Evolutionary conservation across 2,797 vertebrate species (phyloP).

Genomic region (Danio tinwini): DNA sequence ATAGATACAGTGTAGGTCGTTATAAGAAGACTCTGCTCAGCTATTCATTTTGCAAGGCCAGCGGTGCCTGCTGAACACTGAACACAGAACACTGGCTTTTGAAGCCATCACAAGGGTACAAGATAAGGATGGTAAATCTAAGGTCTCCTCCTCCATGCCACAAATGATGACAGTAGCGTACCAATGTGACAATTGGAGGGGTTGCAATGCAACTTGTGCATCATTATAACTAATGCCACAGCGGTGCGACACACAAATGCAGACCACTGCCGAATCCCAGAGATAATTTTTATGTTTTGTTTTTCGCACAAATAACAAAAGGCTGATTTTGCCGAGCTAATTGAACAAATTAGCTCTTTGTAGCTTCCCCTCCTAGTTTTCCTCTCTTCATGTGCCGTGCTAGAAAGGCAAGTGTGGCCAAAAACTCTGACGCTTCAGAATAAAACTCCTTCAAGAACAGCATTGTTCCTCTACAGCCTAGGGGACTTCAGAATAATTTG

Average conservation of each 20-base stretch:
- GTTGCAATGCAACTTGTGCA: constrained; percentile 47
- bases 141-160: not conserved
- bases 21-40: not conserved
- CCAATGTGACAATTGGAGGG: constrained; percentile 1
- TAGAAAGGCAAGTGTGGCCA: constrained; percentile 88
- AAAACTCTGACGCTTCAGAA: constrained; percentile 83
- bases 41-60: constrained; percentile 44
- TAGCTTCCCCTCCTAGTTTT: constrained; percentile 65
- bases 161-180: not conserved
- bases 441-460: constrained; percentile 83
- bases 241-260: constrained; percentile 52
- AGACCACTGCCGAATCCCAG: constrained; percentile 86
- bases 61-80: not conserved
- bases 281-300: constrained; percentile 77
- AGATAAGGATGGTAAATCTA: constrained; percentile 5
- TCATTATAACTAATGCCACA: constrained; percentile 55
- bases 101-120: not conserved
- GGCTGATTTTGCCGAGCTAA: constrained; percentile 87
- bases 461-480: constrained; percentile 85
- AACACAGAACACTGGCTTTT: constrained; percentile 31
- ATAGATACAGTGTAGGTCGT: not conserved
- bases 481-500: constrained; percentile 79
- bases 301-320: constrained; percentile 86
- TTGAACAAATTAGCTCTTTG: constrained; percentile 89
- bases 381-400: constrained; percentile 76